phyloP scores from a whole-genome alignment of 2,797 vertebrate species.

The Aulostomus chinensis region DNA sequence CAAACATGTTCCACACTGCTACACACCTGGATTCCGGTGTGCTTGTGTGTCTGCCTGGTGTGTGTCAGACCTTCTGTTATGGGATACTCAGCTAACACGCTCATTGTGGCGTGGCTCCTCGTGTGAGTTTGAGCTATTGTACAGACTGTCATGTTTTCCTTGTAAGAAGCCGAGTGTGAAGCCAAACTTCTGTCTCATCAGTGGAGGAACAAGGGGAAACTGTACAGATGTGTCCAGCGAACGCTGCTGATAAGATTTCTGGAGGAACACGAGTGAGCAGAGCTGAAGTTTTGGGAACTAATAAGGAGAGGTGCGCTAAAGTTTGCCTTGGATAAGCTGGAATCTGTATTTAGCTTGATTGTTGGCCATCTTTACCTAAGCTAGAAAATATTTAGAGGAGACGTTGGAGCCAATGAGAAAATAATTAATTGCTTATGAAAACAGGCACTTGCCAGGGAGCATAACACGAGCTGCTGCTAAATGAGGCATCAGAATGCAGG shows the following conservation, averaged over 20 bases:
- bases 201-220: slow-evolving; percentile 32
- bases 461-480: slow-evolving; percentile 62
- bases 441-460: slow-evolving; percentile 62
- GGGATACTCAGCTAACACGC: neutral
- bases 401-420: slow-evolving; percentile 58
- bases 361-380: slow-evolving; percentile 63
- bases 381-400: slow-evolving; percentile 68
- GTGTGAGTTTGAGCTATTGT: slow-evolving; percentile 12
- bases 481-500: slow-evolving; percentile 61
- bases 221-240: slow-evolving; percentile 49
- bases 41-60: no score
- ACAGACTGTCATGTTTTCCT: slow-evolving; percentile 33
- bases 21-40: no score
- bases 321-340: slow-evolving; percentile 39
- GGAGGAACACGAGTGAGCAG: slow-evolving; percentile 20
- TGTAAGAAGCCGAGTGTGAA: slow-evolving; percentile 11
- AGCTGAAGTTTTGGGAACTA: slow-evolving; percentile 38
- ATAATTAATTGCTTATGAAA: slow-evolving; percentile 74
- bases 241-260: slow-evolving; percentile 54
- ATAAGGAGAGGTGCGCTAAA: slow-evolving; percentile 44
- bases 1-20: no score
- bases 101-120: slow-evolving; percentile 1
- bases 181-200: slow-evolving; percentile 47
- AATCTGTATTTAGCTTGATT: slow-evolving; percentile 72
- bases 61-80: no score